These are phyloP conservation scores for Smithornis capensis DNA, from an alignment of 2,113 vertebrate species.

Conservation along the genomic window DNA sequence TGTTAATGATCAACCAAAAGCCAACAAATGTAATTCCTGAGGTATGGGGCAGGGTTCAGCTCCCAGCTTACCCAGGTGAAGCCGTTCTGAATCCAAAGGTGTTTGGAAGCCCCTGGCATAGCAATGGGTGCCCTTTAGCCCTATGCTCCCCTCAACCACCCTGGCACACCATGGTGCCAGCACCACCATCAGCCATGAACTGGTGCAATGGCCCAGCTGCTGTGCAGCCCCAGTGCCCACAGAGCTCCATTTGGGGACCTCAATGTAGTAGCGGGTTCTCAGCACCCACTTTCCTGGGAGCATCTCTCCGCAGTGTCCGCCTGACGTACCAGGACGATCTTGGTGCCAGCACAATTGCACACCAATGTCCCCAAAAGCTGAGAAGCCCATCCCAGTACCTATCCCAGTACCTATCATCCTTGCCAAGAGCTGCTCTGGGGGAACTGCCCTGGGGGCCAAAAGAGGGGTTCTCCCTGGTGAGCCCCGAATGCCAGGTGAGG, in stretches of 20 bases:
- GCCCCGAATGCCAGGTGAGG: background rate
- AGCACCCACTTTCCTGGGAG: background rate
- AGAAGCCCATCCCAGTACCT: background rate
- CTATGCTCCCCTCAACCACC: background rate
- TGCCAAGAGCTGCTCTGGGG: fast-evolving
- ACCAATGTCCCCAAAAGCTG: background rate
- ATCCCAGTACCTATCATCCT: fast-evolving
- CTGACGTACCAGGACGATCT: fast-evolving
- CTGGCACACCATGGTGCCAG: fast-evolving
- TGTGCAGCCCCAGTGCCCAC: background rate
- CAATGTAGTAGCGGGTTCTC: background rate
- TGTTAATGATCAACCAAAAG: background rate
- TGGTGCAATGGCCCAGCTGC: fast-evolving
- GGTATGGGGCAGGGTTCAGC: background rate
- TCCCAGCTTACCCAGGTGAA: fast-evolving
- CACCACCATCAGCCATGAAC: background rate
- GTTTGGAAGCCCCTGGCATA: fast-evolving
- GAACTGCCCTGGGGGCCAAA: fast-evolving
- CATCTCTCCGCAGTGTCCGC: no score
- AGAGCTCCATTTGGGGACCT: background rate
- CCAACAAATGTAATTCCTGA: background rate
- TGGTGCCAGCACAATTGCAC: fast-evolving
- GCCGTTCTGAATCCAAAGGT: fast-evolving
- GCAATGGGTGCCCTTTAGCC: fast-evolving
- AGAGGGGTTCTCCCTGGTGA: fast-evolving